Evolutionary conservation across 2,888 invertebrate genomes (phyloP), one percentile per base, ranked within the genome.

Genomic region (Andrena minutula): DNA sequence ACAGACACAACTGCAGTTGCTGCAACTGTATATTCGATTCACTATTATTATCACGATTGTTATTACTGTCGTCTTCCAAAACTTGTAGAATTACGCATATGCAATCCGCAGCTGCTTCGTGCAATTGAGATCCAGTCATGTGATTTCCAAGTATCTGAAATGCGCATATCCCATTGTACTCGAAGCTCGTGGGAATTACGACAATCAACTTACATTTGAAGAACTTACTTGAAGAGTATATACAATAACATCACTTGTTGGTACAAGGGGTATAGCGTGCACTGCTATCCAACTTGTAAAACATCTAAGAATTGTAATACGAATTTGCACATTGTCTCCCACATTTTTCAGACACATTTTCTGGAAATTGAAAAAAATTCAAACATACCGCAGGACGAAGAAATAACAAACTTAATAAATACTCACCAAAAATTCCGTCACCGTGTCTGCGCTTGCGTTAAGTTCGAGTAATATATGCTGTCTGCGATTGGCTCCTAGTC

Each of bases 241-340:
- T 58, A 96, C 96, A 69, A 97, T 95, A 0, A 98, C 96, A 1
- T 96, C 95, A 94, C 96, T 97, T 84, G 97, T 96, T 0, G 96
- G 95, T 68, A 98, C 95, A 81, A 98, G 95, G 49, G 97, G 96
- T 86, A 99, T 96, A 16, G 97, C 97, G 89, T 96, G 96, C 12
- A 98, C 96, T 74, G 96, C 96, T 88, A 99, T 96, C 99, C 99
- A 99, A 8, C 98, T 98, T 0, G 97, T 97, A 93, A 98, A 97
- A 94, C 99, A 99, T 88, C 97, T 96, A 72, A 98, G 95, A 35
- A 97, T 96, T 93, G 97, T 97, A 72, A 96, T 94, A 66, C 96
- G 96, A 82, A 97, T 95, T 91, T 96, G 95, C 82, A 96, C 94
- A 92, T 97, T 97, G 79, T 95, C 95, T 23, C 94, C 94, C 83